These are phyloP conservation scores for Athetis lepigone DNA, from an alignment of 2,888 invertebrate genomes.

Conservation along the genomic window DNA sequence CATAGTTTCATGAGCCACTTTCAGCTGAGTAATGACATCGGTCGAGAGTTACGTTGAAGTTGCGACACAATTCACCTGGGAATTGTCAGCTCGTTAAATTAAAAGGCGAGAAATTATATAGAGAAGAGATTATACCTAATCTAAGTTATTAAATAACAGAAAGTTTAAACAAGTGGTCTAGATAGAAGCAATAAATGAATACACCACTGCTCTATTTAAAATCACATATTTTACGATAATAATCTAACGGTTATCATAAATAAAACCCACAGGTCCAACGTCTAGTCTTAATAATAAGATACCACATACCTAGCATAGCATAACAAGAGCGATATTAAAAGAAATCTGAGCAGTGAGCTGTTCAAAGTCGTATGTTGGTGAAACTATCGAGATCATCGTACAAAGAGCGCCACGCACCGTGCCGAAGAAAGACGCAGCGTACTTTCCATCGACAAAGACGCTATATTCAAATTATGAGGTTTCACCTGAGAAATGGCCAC, in stretches of 20 bases:
- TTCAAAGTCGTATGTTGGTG: constrained; percentile 74
- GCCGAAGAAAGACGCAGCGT: constrained; percentile 75
- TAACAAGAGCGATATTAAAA: constrained; percentile 61
- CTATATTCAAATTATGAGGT: constrained; percentile 75
- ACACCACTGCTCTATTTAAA: constrained; percentile 9
- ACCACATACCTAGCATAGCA: constrained; percentile 49
- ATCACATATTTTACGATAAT: constrained; percentile 27
- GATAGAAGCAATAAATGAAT: constrained; percentile 11
- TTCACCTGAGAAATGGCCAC: constrained; percentile 70
- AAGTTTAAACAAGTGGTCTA: background rate
- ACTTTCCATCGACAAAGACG: constrained; percentile 79
- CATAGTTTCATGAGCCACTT: constrained; percentile 83
- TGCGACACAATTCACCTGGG: constrained; percentile 71
- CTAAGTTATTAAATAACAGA: constrained; percentile 7
- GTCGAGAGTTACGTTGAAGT: constrained; percentile 71
- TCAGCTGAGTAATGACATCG: constrained; percentile 80
- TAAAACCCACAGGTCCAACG: constrained; percentile 54
- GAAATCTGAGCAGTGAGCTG: constrained; percentile 66
- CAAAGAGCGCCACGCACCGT: constrained; percentile 77
- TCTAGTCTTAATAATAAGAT: constrained; percentile 36
- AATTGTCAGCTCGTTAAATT: constrained; percentile 46
- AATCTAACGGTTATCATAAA: constrained; percentile 18
- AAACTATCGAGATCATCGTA: constrained; percentile 82
- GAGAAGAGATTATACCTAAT: background rate
- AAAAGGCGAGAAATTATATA: constrained; percentile 15